phyloP scores from a whole-genome alignment of 2,113 vertebrate genomes.

The Caloenas nicobarica region DNA sequence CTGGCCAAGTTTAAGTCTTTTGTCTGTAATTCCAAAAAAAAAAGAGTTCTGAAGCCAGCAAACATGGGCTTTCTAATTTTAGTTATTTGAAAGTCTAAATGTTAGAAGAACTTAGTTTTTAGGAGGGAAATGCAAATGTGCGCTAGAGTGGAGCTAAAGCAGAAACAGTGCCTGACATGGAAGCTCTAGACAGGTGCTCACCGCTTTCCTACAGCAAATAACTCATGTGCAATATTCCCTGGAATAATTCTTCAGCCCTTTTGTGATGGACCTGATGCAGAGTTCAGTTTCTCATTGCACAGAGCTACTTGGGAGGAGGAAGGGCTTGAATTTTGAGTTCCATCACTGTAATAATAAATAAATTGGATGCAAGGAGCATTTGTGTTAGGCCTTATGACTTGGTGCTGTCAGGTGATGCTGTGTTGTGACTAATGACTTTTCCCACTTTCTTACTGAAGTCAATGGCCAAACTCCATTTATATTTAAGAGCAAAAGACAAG shows the following conservation, averaged over 20 bases:
- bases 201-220: background rate
- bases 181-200: background rate
- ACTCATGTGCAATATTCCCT: background rate
- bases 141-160: background rate
- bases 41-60: background rate
- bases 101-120: background rate
- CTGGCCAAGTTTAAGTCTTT: background rate
- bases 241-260: background rate
- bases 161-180: background rate
- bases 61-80: background rate
- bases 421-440: background rate
- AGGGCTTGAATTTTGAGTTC: background rate
- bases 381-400: background rate
- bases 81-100: background rate
- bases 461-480: constrained; percentile 2
- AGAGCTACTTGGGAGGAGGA: background rate
- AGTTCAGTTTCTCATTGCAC: background rate
- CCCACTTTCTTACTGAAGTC: background rate
- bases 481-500: background rate
- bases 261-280: background rate
- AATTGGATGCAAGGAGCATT: background rate
- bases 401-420: background rate
- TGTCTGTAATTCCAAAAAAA: background rate
- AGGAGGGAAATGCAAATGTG: background rate
- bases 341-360: background rate